phyloP scores from a whole-genome alignment of 2,113 vertebrate species.

The Aphelocoma coerulescens region DNA sequence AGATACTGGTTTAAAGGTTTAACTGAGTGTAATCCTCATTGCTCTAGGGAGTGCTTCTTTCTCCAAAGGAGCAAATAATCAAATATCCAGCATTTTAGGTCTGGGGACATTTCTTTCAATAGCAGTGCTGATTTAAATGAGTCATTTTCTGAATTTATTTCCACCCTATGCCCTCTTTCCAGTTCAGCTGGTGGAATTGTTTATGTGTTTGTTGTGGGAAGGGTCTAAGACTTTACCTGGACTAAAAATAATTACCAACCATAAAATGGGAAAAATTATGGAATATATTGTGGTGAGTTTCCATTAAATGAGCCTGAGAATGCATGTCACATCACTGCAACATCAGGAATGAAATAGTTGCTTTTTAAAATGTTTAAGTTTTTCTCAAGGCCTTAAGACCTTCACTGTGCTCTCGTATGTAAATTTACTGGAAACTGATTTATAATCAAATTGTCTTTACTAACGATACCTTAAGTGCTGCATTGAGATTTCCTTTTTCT shows the following conservation, averaged over 20 bases:
- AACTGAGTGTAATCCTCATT: neutral
- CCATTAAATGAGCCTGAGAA: neutral
- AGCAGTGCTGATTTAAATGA: neutral
- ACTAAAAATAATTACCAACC: neutral
- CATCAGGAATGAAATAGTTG: neutral
- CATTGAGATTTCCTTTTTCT: neutral
- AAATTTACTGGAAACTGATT: neutral
- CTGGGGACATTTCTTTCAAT: neutral
- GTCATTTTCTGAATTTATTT: neutral
- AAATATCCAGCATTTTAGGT: neutral
- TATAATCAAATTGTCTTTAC: neutral
- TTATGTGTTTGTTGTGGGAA: neutral
- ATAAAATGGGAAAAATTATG: neutral
- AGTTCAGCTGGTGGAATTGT: neutral
- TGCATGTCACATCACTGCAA: neutral
- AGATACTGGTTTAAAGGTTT: neutral
- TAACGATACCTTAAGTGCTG: neutral
- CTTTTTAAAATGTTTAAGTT: neutral
- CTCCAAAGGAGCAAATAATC: neutral
- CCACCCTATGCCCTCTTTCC: neutral
- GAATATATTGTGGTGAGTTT: neutral
- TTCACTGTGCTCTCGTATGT: neutral
- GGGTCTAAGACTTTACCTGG: neutral
- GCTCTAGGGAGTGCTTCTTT: neutral
- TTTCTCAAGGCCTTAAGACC: neutral